Evolutionary conservation across 2,797 vertebrate genomes (phyloP), one percentile per base, ranked within the genome.

Genomic region (Epinephelus coioides): DNA sequence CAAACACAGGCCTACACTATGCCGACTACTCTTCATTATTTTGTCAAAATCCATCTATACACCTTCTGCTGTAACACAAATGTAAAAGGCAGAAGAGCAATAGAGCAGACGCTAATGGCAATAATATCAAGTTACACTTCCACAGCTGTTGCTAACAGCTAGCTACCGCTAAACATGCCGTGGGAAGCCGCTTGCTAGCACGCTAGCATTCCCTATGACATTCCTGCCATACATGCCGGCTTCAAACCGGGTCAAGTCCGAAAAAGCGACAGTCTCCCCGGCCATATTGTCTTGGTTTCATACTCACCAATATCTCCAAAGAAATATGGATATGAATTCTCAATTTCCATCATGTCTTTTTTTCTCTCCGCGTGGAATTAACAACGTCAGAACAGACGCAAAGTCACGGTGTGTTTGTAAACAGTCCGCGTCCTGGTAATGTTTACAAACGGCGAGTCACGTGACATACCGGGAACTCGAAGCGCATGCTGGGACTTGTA

Each of bases 231-330:
- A 25, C 44, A 7, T 5, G 2, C 38, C 2, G 18, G 44, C 62
- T 10, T 47, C 21, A 40, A 69, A 78, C 21, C 25, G 38, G 54
- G 66, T 77, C 81, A 83, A 19, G 1, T 7, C 19, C 1, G 3
- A 21, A 30, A 51, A 34, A 7, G n/a, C 25, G 23, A 13, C 0
- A 1, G 3, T 21, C 6, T 61, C 19, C 2, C 0, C 63, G 13
- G 49, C 30, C 40, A 17, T 0, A 60, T 12, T 5, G 27, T 21
- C 19, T 2, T 38, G 19, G 17, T 12, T 21, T 63, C 14, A 7
- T 5, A 92, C 94, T 89, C 74, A 95, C 95, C 94, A 17, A 95
- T 95, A 62, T 96, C 95, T 18, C 95, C 95, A 15, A 94, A 94
- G 81, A 93, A 94, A 86, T 94, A 95, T 0, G 94, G 85, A 30